phyloP scores from a whole-genome alignment of 2,797 vertebrate species.

The Rhinatrema bivittatum region DNA sequence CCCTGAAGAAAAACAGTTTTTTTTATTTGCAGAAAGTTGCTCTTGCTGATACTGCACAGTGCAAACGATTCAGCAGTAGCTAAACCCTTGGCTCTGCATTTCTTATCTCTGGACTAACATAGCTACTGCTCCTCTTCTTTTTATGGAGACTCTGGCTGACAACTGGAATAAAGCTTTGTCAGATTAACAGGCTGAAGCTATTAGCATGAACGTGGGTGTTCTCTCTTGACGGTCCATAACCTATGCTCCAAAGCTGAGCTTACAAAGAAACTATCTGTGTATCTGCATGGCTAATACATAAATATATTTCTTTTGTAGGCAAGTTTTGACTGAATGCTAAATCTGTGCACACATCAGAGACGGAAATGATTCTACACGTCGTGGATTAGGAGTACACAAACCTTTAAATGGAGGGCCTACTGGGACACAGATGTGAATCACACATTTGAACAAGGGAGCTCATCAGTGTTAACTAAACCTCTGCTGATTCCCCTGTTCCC shows the following conservation, averaged over 20 bases:
- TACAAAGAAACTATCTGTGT: background rate
- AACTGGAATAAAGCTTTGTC: background rate
- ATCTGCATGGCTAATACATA: background rate
- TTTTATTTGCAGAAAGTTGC: background rate
- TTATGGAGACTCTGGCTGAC: slow-evolving; percentile 32
- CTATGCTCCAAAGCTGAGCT: background rate
- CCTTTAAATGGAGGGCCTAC: no score
- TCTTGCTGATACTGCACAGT: background rate
- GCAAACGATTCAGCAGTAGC: slow-evolving; percentile 13
- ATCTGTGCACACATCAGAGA: no score
- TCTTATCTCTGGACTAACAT: slow-evolving; percentile 6
- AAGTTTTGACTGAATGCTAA: no score
- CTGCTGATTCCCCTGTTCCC: no score
- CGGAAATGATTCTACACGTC: no score
- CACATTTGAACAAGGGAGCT: no score
- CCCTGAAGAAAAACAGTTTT: background rate
- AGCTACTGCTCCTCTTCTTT: slow-evolving; percentile 24
- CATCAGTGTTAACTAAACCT: no score
- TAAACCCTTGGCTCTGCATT: slow-evolving; percentile 18
- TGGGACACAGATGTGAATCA: no score
- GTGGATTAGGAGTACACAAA: no score
- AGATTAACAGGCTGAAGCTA: slow-evolving; percentile 15
- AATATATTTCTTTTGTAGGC: background rate
- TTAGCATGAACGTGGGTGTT: rapidly evolving
- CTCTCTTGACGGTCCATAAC: background rate